A percentile compares a stretch with the other conserved stretches of the same genome.
Conservation (phyloP, 2,113 vertebrate genomes). For the Ceuthmochares aereus region DNA sequence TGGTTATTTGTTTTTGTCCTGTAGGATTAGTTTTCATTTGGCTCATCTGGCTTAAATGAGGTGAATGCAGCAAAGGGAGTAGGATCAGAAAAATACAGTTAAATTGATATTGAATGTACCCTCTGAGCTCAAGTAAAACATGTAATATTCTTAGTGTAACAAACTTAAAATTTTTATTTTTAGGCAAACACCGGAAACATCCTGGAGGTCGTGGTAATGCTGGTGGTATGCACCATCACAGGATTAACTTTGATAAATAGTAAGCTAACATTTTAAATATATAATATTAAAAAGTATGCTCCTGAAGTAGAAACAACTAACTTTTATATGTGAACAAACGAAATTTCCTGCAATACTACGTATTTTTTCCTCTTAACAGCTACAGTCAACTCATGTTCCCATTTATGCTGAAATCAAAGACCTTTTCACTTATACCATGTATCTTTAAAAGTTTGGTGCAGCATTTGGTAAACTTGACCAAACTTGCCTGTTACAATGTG, state of each 20-base stretch:
- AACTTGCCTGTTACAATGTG: accelerated
- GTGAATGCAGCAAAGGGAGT: accelerated
- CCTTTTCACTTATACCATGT: accelerated
- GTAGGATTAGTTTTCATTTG: background rate
- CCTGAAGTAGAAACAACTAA: background rate
- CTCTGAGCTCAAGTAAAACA: accelerated
- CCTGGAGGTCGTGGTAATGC: constrained; percentile 94
- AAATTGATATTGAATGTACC: accelerated
- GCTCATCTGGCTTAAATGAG: background rate
- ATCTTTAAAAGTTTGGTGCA: background rate
- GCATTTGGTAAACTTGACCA: background rate
- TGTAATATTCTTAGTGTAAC: background rate
- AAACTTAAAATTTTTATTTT: background rate
- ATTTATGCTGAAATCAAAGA: background rate
- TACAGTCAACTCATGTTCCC: accelerated
- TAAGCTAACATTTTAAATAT: constrained; percentile 63
- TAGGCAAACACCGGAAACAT: constrained; percentile 93
- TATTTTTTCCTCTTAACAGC: background rate
- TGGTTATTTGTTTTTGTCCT: accelerated
- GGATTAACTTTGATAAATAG: constrained; percentile 97
- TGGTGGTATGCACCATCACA: constrained; percentile 93
- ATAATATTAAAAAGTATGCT: accelerated
- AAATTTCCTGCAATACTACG: accelerated
- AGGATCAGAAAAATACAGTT: background rate
- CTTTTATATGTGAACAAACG: background rate